phyloP scores from a whole-genome alignment of 2,797 vertebrate genomes.

The Halcyon badia region DNA sequence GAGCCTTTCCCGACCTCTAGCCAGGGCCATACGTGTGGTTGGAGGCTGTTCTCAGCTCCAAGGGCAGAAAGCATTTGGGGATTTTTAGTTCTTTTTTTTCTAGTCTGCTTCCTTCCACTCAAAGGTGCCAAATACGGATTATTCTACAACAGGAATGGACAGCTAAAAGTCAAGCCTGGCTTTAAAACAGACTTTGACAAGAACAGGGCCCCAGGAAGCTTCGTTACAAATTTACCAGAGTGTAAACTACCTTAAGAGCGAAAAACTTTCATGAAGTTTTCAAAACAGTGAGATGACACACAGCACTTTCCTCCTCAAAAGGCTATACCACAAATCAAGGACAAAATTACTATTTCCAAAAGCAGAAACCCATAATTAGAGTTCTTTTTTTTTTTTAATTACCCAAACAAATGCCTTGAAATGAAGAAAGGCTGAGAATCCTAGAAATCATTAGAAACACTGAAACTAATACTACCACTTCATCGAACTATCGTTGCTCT shows the following conservation, averaged over 20 bases:
- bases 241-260: not conserved
- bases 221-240: not conserved
- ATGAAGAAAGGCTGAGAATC: not conserved
- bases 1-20: fast-evolving
- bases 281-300: not conserved
- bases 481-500: not conserved
- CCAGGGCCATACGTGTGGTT: fast-evolving
- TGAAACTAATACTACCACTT: not conserved
- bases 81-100: too few relatives aligned
- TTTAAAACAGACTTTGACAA: not conserved
- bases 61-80: fast-evolving
- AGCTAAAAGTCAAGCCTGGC: not conserved
- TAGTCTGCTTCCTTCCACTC: not conserved
- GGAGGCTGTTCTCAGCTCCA: not conserved
- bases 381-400: not conserved
- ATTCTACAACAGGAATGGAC: not conserved
- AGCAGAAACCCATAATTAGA: not conserved
- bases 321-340: not conserved
- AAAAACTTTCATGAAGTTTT: not conserved
- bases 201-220: not conserved
- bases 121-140: not conserved
- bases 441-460: not conserved
- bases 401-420: not conserved
- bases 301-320: not conserved
- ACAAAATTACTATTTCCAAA: not conserved